These are phyloP conservation scores for Turnix velox DNA, from an alignment of 2,113 vertebrate genomes.

Conservation along the genomic window DNA sequence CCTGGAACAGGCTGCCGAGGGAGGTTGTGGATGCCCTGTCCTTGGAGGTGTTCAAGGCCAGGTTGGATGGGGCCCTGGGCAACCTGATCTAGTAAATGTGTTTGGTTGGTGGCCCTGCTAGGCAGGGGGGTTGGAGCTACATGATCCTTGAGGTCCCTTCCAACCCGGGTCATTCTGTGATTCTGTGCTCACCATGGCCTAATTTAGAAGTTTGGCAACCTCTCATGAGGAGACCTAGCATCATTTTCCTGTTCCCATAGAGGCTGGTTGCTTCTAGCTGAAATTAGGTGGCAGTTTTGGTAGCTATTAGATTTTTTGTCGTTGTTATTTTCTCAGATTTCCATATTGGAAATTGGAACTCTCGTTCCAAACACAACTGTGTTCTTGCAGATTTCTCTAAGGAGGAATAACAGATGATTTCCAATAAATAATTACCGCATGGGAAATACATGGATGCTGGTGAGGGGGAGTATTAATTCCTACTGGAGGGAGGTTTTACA, in stretches of 20 bases:
- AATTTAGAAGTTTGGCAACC: background rate
- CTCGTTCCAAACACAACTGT: background rate
- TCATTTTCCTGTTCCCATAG: background rate
- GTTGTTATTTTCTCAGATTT: background rate
- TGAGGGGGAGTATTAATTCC: background rate
- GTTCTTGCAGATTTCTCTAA: background rate
- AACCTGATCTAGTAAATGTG: too few relatives aligned
- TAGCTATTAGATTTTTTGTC: background rate
- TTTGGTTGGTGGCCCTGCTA: too few relatives aligned
- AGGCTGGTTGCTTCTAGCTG: background rate
- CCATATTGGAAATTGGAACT: background rate
- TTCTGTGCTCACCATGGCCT: background rate
- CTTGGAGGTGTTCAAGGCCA: too few relatives aligned
- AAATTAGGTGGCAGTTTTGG: background rate
- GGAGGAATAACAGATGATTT: background rate
- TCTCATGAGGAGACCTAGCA: accelerated
- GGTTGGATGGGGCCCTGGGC: too few relatives aligned
- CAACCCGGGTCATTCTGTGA: too few relatives aligned
- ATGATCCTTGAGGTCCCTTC: too few relatives aligned
- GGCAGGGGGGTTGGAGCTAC: too few relatives aligned
- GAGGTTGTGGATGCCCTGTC: too few relatives aligned
- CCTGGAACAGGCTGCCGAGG: too few relatives aligned
- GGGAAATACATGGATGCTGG: background rate
- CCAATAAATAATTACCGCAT: background rate
- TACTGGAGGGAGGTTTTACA: background rate